phyloP scores from a whole-genome alignment of 1,140 invertebrate species.

The Nephila pilipes region DNA sequence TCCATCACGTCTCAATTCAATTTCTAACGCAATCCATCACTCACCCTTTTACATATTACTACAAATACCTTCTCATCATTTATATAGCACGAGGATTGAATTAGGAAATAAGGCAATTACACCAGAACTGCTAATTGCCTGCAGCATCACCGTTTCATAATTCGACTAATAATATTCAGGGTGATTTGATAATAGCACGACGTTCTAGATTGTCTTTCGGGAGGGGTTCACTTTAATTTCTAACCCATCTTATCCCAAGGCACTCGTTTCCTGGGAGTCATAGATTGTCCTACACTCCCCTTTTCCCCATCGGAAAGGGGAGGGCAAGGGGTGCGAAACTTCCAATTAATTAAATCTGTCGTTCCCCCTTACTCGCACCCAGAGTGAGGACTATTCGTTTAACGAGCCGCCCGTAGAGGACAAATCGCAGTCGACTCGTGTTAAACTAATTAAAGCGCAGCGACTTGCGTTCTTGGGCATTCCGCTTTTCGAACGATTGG shows the following conservation, averaged over 20 bases:
- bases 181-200: conserved; percentile 10
- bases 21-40: background rate
- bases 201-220: conserved; percentile 3
- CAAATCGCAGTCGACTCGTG: conserved; percentile 60
- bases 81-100: background rate
- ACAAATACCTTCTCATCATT: conserved; percentile 22
- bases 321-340: conserved; percentile 44
- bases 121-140: conserved; percentile 17
- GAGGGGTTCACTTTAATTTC: conserved; percentile 60
- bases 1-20: background rate
- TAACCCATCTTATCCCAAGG: conserved; percentile 50
- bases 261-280: conserved; percentile 57
- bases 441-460: conserved; percentile 74
- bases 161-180: conserved; percentile 52
- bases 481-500: conserved; percentile 16
- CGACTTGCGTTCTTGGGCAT: background rate
- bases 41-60: background rate
- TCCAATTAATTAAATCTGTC: conserved; percentile 72
- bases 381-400: conserved; percentile 27
- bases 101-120: conserved; percentile 27
- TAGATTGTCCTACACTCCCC: conserved; percentile 54
- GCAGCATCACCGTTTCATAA: conserved; percentile 39
- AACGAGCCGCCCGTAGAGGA: conserved; percentile 59
- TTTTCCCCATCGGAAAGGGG: background rate
- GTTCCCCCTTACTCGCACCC: background rate